Evolutionary conservation across 2,797 vertebrate species (phyloP).

Genomic region (Rhodeus uyekii): DNA sequence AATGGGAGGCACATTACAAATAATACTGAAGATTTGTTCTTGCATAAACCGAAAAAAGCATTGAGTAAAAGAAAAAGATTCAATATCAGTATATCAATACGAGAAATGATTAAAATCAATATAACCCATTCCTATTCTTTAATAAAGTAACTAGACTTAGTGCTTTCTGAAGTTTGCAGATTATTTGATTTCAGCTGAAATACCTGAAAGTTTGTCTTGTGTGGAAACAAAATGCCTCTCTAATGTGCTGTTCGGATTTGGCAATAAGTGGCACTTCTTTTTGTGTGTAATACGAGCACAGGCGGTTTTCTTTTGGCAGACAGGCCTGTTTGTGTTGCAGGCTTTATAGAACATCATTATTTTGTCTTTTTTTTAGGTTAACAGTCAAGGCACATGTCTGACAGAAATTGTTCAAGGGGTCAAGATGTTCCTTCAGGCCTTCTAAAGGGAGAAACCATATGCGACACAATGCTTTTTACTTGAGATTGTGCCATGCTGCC

Average conservation of each 20-base stretch:
- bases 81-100: not conserved
- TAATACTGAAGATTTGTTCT: not conserved
- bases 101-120: not conserved
- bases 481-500: not conserved
- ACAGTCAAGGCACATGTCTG: not conserved
- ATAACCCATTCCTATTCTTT: not conserved
- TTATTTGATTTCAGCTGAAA: not conserved
- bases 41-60: not conserved
- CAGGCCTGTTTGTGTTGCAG: not conserved
- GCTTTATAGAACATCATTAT: constrained; percentile 18
- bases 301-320: not conserved
- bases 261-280: not conserved
- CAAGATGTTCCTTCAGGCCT: not conserved
- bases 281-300: not conserved
- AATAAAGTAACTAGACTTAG: too few relatives aligned
- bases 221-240: not conserved
- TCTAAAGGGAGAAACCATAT: not conserved
- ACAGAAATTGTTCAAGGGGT: not conserved
- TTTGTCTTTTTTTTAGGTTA: constrained; percentile 23
- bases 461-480: not conserved
- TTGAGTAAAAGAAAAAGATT: not conserved
- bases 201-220: not conserved
- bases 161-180: not conserved
- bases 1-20: not conserved
- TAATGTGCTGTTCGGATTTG: not conserved